Evolutionary conservation across 1,140 invertebrate genomes (phyloP).

Genomic region (Venturia canescens): DNA sequence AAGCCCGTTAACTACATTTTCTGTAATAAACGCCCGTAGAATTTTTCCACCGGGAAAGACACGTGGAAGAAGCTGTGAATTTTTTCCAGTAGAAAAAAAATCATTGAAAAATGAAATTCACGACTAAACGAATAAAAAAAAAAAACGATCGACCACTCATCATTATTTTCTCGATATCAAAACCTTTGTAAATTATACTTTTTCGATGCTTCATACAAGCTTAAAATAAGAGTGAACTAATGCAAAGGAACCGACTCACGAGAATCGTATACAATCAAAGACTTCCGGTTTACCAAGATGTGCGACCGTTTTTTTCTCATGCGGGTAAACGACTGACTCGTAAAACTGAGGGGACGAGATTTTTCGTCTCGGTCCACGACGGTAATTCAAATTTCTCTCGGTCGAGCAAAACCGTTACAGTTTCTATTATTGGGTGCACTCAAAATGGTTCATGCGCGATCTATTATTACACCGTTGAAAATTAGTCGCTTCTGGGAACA

Average conservation of each 20-base stretch:
- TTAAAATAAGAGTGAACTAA: too few species aligned
- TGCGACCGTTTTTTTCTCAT: constrained; percentile 16
- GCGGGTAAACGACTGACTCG: constrained; percentile 17
- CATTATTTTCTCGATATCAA: too few species aligned
- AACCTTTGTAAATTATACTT: too few species aligned
- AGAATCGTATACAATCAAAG: constrained; percentile 56
- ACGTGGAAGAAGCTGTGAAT: too few species aligned
- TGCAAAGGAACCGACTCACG: constrained; percentile 4
- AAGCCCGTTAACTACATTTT: too few species aligned
- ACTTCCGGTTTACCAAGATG: constrained; percentile 52
- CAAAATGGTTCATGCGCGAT: background rate
- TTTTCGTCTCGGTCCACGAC: background rate
- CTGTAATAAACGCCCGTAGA: too few species aligned
- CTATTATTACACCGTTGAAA: constrained; percentile 22
- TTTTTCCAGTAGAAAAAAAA: too few species aligned
- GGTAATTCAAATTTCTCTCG: background rate
- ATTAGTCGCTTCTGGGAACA: background rate
- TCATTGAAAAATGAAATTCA: too few species aligned
- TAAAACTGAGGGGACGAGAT: background rate
- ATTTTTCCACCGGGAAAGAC: too few species aligned
- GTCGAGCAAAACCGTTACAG: background rate
- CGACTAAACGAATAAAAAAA: too few species aligned
- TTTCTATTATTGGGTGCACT: constrained; percentile 22
- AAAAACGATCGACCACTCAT: too few species aligned
- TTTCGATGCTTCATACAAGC: too few species aligned